These are phyloP conservation scores for Idaea straminata DNA, from an alignment of 2,888 invertebrate genomes.

Conservation along the genomic window DNA sequence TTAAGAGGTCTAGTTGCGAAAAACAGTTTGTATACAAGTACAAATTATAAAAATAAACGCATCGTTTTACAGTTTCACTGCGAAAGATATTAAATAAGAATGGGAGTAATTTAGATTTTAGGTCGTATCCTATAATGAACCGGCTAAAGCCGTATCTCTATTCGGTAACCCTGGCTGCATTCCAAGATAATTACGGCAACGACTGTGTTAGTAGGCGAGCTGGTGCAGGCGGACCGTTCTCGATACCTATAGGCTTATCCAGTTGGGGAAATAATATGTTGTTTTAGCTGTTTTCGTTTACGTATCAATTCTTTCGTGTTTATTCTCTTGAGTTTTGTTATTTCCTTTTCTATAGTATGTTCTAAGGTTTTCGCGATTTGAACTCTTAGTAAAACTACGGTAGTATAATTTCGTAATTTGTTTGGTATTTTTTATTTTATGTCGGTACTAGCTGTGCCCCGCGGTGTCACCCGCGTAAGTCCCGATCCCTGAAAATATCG, in stretches of 20 bases:
- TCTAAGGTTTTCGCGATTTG: too few species aligned
- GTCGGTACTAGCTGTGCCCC: too few species aligned
- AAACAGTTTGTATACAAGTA: too few species aligned
- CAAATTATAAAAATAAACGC: too few species aligned
- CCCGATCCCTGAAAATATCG: too few species aligned
- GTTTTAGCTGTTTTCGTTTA: not conserved
- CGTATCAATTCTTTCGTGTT: not conserved
- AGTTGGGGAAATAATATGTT: not conserved
- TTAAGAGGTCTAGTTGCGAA: too few species aligned
- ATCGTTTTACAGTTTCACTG: not conserved
- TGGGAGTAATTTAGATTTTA: constrained; percentile 28
- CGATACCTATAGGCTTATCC: constrained; percentile 1
- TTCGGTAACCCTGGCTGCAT: constrained; percentile 30
- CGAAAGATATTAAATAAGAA: constrained; percentile 18
- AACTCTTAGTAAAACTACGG: too few species aligned
- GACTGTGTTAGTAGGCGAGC: constrained; percentile 24
- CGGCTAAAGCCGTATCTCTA: constrained; percentile 28
- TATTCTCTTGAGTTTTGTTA: not conserved
- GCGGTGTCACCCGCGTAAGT: too few species aligned
- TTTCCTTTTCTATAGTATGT: too few species aligned
- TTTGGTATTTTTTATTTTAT: too few species aligned
- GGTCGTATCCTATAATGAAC: constrained; percentile 28
- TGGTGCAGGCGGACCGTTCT: constrained; percentile 14
- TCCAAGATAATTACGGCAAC: constrained; percentile 37
- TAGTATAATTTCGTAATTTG: too few species aligned